Evolutionary conservation across 2,113 vertebrate species (phyloP).

Genomic region (Zosterops japonicus): DNA sequence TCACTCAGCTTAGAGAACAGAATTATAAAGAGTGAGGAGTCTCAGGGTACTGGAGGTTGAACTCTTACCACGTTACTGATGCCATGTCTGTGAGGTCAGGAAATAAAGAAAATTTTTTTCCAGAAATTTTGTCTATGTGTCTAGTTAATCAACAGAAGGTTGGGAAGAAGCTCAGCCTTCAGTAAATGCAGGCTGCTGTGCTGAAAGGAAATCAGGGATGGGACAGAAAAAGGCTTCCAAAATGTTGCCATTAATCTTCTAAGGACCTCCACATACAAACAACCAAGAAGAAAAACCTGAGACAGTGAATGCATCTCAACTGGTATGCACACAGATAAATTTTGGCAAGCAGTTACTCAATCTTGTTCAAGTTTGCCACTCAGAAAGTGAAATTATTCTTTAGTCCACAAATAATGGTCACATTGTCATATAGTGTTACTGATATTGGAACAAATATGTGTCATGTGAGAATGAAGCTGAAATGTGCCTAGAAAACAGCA

Average conservation of each 20-base stretch:
- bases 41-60: rapidly evolving
- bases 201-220: neutral
- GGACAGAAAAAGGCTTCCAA: neutral
- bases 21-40: neutral
- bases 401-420: neutral
- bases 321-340: neutral
- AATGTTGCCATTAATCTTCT: neutral
- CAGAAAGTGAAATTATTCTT: neutral
- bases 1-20: neutral
- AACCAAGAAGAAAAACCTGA: neutral
- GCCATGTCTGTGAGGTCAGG: neutral
- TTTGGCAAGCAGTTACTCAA: neutral
- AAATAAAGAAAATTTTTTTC: neutral
- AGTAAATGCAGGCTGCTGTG: neutral
- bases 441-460: neutral
- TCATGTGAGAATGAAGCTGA: neutral
- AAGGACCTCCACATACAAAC: neutral
- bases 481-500: neutral
- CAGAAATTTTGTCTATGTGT: neutral
- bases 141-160: neutral
- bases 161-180: neutral
- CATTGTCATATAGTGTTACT: neutral
- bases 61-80: neutral
- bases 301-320: neutral
- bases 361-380: neutral